Evolutionary conservation across 1,140 invertebrate species (phyloP).

Genomic region (Drosophila trapezifrons): DNA sequence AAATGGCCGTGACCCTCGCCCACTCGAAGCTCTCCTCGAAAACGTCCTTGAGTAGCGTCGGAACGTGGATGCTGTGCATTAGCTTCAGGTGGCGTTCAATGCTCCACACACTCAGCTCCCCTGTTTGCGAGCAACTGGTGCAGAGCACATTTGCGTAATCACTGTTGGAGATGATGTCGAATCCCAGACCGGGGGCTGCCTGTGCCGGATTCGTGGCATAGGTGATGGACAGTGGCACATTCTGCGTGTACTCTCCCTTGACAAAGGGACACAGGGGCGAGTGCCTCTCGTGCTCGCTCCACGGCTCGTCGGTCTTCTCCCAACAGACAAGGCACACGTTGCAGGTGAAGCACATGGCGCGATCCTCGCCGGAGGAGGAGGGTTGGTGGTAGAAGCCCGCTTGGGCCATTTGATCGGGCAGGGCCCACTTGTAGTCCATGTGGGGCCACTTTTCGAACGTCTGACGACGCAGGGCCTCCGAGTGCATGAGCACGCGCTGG

Average conservation of each 20-base stretch:
- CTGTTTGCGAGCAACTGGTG: constrained; percentile 86
- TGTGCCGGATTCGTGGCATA: constrained; percentile 94
- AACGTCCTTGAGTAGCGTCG: constrained; percentile 71
- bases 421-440: constrained; percentile 98
- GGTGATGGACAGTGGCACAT: constrained; percentile 95
- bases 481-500: constrained; percentile 92
- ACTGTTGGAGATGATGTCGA: constrained; percentile 86
- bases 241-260: constrained; percentile 96
- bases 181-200: constrained; percentile 84
- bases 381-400: constrained; percentile 98
- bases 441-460: constrained; percentile 97
- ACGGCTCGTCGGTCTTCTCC: constrained; percentile 98
- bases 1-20: constrained; percentile 76
- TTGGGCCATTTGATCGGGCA: constrained; percentile 97
- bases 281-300: constrained; percentile 97
- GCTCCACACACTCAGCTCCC: constrained; percentile 89
- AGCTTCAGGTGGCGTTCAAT: constrained; percentile 88
- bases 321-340: constrained; percentile 96
- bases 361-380: constrained; percentile 93
- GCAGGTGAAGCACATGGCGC: constrained; percentile 97
- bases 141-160: constrained; percentile 89
- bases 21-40: constrained; percentile 77
- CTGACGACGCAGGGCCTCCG: constrained; percentile 93
- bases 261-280: constrained; percentile 96
- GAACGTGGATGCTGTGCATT: constrained; percentile 76